Conservation (phyloP, 2,113 vertebrate genomes). For the Tragelaphus strepsiceros region DNA sequence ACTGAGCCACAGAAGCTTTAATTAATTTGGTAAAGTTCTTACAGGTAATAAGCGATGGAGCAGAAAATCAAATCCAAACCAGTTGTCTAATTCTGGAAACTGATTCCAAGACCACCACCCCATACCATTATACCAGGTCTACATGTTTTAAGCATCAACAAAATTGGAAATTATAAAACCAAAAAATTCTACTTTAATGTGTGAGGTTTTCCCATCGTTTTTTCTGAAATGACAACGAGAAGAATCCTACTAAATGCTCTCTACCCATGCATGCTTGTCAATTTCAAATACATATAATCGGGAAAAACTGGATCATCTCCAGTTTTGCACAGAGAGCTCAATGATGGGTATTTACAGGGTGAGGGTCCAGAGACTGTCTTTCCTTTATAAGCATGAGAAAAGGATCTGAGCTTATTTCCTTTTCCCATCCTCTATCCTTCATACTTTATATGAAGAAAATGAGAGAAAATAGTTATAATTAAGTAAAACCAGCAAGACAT, state of each 20-base stretch:
- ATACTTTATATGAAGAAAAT: not conserved
- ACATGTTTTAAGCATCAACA: not conserved
- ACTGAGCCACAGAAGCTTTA: not conserved
- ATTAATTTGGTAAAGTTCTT: not conserved
- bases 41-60: not conserved
- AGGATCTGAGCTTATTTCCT: not conserved
- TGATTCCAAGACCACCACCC: not conserved
- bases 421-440: not conserved
- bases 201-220: not conserved
- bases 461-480: conserved; percentile 50
- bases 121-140: fast-evolving
- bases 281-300: not conserved
- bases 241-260: not conserved
- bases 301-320: not conserved
- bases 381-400: not conserved
- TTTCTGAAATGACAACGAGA: not conserved
- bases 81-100: not conserved
- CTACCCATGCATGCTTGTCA: not conserved
- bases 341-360: not conserved
- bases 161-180: not conserved
- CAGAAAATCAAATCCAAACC: not conserved
- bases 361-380: not conserved
- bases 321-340: not conserved
- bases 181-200: not conserved
- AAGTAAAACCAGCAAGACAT: conserved; percentile 23